Conservation (phyloP, 2,797 vertebrate genomes). For the Meriones psammophilus region DNA sequence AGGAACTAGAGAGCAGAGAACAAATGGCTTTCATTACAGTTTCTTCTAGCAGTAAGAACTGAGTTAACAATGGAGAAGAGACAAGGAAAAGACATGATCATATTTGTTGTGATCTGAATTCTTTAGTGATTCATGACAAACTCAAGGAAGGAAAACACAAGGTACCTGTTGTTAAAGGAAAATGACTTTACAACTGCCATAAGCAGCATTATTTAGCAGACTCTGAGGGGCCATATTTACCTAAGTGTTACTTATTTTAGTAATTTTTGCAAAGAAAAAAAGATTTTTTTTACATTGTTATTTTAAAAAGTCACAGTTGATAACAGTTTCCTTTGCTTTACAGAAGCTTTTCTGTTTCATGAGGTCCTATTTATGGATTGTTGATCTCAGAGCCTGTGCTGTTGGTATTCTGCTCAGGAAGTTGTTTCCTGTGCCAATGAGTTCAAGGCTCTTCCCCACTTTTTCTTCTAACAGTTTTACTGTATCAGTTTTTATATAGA, state of each 20-base stretch:
- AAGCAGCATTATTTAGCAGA: slow-evolving; percentile 7
- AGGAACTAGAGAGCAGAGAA: slow-evolving; percentile 52
- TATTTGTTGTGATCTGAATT: slow-evolving; percentile 52
- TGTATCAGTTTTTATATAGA: too few relatives aligned
- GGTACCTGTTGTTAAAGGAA: slow-evolving; percentile 56
- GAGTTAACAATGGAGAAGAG: slow-evolving; percentile 24
- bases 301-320: background rate
- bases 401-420: too few relatives aligned
- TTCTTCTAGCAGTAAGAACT: slow-evolving; percentile 42
- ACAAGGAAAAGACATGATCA: slow-evolving; percentile 18
- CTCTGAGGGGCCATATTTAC: slow-evolving; percentile 45
- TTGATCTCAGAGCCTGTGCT: too few relatives aligned
- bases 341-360: too few relatives aligned
- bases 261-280: background rate
- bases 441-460: too few relatives aligned
- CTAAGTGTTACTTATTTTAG: background rate
- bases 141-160: slow-evolving; percentile 55
- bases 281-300: background rate
- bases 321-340: background rate
- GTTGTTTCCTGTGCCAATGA: too few relatives aligned
- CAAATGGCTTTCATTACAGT: slow-evolving; percentile 48
- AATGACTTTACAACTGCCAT: slow-evolving; percentile 44
- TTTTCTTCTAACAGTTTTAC: too few relatives aligned
- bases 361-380: too few relatives aligned
- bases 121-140: slow-evolving; percentile 44